Percentiles rank a stretch among this genome's conserved stretches.
phyloP scores from a whole-genome alignment of 2,797 vertebrate species.

The Clamator glandarius region DNA sequence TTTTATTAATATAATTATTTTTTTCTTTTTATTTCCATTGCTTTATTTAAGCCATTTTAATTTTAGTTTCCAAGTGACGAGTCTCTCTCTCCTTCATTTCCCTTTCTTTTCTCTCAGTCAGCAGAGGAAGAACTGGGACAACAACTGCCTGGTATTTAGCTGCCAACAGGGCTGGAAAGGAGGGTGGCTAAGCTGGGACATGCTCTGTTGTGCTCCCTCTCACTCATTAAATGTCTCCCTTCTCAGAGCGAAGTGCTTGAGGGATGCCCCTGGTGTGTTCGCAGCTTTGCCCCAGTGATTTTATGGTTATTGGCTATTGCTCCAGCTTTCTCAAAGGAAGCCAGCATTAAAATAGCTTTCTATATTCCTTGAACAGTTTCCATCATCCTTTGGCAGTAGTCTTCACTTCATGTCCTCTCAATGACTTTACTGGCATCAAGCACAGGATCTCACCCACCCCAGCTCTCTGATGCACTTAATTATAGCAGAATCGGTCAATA shows the following conservation, averaged over 20 bases:
- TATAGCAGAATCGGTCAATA: constrained; percentile 59
- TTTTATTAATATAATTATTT: too few relatives aligned
- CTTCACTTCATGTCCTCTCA: background rate
- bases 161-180: too few relatives aligned
- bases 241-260: background rate
- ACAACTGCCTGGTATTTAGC: too few relatives aligned
- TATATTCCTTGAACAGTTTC: constrained; percentile 43
- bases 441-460: background rate
- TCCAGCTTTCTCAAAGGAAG: constrained; percentile 48
- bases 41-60: too few relatives aligned
- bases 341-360: constrained; percentile 48
- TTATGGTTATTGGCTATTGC: constrained; percentile 26
- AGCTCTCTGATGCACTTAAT: constrained; percentile 56
- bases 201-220: background rate
- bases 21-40: too few relatives aligned
- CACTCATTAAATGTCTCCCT: background rate
- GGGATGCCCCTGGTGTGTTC: background rate
- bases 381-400: constrained; percentile 45
- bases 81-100: too few relatives aligned
- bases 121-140: too few relatives aligned
- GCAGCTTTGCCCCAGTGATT: constrained; percentile 35
- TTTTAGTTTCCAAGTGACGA: too few relatives aligned
- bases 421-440: background rate
- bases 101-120: too few relatives aligned
- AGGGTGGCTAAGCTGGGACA: too few relatives aligned